phyloP scores from a whole-genome alignment of 2,888 invertebrate genomes.

The Frankliniella fusca region DNA sequence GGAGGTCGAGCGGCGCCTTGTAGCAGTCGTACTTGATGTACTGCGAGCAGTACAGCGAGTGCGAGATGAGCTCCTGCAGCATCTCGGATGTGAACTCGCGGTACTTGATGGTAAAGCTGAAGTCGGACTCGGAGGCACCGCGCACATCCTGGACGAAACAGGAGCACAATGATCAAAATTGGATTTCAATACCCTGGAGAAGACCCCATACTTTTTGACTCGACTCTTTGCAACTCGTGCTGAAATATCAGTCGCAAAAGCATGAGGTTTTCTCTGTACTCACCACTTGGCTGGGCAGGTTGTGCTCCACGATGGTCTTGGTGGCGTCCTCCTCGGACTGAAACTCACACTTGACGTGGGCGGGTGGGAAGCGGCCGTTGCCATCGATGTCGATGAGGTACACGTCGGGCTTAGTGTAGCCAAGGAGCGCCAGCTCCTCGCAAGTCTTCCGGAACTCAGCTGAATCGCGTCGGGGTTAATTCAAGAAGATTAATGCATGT shows the following conservation, averaged over 20 bases:
- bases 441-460: conserved; percentile 87
- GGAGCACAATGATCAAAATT: background rate
- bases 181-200: background rate
- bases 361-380: conserved; percentile 86
- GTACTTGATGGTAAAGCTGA: conserved; percentile 80
- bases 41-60: conserved; percentile 83
- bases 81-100: conserved; percentile 86
- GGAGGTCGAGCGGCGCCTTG: conserved; percentile 78
- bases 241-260: background rate
- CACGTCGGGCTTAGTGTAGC: conserved; percentile 84
- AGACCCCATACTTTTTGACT: background rate
- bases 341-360: conserved; percentile 88
- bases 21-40: conserved; percentile 87
- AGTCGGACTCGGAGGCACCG: conserved; percentile 71
- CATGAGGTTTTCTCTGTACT: conserved; percentile 40
- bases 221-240: background rate
- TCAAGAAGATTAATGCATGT: no score
- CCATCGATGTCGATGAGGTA: conserved; percentile 92
- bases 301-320: conserved; percentile 84
- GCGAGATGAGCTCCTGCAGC: conserved; percentile 84
- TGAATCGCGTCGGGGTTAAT: conserved; percentile 40
- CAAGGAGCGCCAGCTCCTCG: conserved; percentile 82
- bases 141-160: conserved; percentile 62
- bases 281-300: conserved; percentile 80
- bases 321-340: conserved; percentile 80